Percentiles rank a stretch among this genome's conserved stretches.
Evolutionary conservation across 1,140 invertebrate genomes (phyloP).

Genomic region (Euschistus heros): DNA sequence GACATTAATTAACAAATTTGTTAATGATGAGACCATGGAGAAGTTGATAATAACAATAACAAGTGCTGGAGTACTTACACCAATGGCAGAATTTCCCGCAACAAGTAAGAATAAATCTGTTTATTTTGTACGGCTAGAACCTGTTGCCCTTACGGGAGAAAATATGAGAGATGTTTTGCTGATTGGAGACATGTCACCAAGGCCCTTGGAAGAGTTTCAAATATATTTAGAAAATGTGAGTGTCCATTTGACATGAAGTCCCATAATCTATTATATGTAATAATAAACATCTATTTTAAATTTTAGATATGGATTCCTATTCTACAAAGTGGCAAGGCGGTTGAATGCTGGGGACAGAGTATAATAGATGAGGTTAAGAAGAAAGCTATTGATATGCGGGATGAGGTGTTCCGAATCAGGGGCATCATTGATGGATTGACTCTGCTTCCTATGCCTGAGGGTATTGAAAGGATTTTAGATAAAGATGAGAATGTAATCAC

Average conservation of each 20-base stretch:
- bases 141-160: slow-evolving; percentile 42
- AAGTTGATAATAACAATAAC: slow-evolving; percentile 45
- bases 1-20: not conserved
- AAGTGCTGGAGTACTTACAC: slow-evolving; percentile 37
- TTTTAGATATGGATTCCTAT: slow-evolving; percentile 30
- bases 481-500: not conserved
- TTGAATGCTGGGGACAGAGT: not conserved
- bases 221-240: slow-evolving; percentile 65
- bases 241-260: not conserved
- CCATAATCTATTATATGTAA: not conserved
- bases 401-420: slow-evolving; percentile 56
- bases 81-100: slow-evolving; percentile 38
- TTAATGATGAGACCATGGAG: slow-evolving; percentile 26
- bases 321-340: slow-evolving; percentile 29
- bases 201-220: slow-evolving; percentile 65
- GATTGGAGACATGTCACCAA: slow-evolving; percentile 69
- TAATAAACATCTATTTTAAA: not conserved
- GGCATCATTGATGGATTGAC: slow-evolving; percentile 54
- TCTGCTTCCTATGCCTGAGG: slow-evolving; percentile 64
- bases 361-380: slow-evolving; percentile 54
- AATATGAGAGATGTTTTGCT: slow-evolving; percentile 49
- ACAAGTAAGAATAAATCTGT: slow-evolving; percentile 44
- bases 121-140: slow-evolving; percentile 53
- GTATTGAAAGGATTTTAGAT: slow-evolving; percentile 47
- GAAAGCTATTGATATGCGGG: slow-evolving; percentile 62